A percentile compares a stretch with the other conserved stretches of the same genome.
These are phyloP conservation scores for Caenorhabditis sulstoni DNA, from an alignment of 2,888 invertebrate species.

Conservation along the genomic window DNA sequence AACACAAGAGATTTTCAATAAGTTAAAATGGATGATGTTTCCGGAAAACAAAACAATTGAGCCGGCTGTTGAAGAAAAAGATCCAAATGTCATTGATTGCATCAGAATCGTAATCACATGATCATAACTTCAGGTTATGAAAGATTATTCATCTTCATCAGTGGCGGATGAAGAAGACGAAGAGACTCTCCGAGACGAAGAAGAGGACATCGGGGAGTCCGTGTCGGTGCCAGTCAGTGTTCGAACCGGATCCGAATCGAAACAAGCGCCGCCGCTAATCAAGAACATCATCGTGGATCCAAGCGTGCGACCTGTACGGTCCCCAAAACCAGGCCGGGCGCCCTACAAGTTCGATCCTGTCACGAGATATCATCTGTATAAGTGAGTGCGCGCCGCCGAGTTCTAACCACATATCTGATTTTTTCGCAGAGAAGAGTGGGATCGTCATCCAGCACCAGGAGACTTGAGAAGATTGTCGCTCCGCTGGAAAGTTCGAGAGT, in stretches of 20 bases:
- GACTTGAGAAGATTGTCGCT: conserved; percentile 73
- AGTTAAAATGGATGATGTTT: conserved; percentile 20
- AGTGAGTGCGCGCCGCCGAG: conserved; percentile 33
- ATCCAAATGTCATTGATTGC: not conserved
- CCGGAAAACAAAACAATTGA: not conserved
- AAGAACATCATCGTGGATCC: conserved; percentile 23
- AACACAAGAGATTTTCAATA: conserved; percentile 29
- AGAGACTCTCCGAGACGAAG: not conserved
- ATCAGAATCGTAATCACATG: not conserved
- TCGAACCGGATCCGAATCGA: not conserved
- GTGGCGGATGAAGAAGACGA: conserved; percentile 21
- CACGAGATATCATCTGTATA: conserved; percentile 71
- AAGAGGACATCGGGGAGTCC: conserved; percentile 24
- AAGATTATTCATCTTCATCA: not conserved
- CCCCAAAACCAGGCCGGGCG: conserved; percentile 70
- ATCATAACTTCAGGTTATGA: conserved; percentile 7
- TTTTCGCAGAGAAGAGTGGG: conserved; percentile 71
- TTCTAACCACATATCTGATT: not conserved
- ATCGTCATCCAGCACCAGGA: conserved; percentile 73
- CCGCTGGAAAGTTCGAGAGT: conserved; percentile 78
- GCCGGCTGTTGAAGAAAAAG: not conserved
- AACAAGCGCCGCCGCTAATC: not conserved
- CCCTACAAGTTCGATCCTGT: conserved; percentile 77
- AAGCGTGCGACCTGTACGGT: conserved; percentile 63
- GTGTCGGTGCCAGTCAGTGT: conserved; percentile 17